Base-by-base conservation (phyloP, 2,797 vertebrate species). In the Helostoma temminkii region DNA sequence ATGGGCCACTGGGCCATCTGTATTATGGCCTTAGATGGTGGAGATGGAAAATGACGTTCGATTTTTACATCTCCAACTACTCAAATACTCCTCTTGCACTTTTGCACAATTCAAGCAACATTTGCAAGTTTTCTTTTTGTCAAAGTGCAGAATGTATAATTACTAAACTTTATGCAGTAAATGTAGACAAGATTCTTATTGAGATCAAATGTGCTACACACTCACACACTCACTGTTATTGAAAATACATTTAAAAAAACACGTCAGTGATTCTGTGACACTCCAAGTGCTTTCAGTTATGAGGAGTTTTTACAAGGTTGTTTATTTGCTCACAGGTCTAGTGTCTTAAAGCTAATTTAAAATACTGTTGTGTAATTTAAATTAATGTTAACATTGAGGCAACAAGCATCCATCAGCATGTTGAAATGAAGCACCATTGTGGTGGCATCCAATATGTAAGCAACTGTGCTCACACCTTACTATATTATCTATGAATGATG, bases 1-100 rank as follows among this genome's bases (percentile, higher is more conserved):
- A 78, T 71, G 83, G 78, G 79, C 70, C 61, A 50, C 60, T 39
- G 60, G 71, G 71, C 76, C 82, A 82, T 88, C 93, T 90, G 93
- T 88, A 94, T 93, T 86, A 93, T 84, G 83, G 87, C 88, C 92
- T 84, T 90, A 84, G 91, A 91, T 87, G 87, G 91, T 92, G 88
- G 84, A 86, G 88, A 86, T 48, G 34, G 66, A 72, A 78, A 76
- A 78, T 46, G 55, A 66, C 59, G 39, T 46, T 59, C 21, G 15
- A 24, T 76, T 81, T 68, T 71, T 58, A 67, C 52, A 41, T 78
- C 69, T 72, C 34, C 0, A 56, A 75, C 21, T 55, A 48, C 12
- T 68, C 41, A 49, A 1, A 8, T n/a, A 49, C 74, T 71, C 24
- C 68, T 81, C 39, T 73, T 26, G 16, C 39, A 68, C 46, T 83